Percentiles rank a stretch among this genome's conserved stretches.
Evolutionary conservation across 2,113 vertebrate species (phyloP).

Genomic region (Falcunculus frontatus): DNA sequence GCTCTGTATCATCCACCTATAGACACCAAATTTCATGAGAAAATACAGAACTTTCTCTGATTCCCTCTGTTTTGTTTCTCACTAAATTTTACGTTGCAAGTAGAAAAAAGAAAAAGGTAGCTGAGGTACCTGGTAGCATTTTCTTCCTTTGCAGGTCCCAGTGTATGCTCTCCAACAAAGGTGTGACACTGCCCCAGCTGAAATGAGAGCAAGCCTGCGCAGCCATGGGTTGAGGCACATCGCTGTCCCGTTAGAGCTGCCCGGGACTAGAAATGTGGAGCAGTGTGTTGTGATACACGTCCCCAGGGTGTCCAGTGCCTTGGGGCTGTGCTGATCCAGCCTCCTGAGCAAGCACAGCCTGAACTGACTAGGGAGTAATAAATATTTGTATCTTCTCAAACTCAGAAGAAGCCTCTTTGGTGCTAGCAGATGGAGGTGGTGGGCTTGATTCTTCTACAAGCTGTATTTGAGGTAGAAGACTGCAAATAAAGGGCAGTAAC

Average conservation of each 20-base stretch:
- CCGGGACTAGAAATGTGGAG: not conserved
- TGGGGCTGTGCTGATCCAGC: not conserved
- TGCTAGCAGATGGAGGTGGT: not conserved
- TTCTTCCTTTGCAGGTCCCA: not conserved
- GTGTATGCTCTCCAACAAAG: not conserved
- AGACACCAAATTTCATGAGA: not conserved
- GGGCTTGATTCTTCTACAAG: not conserved
- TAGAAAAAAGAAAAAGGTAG: not conserved
- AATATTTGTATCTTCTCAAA: not conserved
- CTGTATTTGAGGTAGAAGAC: not conserved
- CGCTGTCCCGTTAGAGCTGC: not conserved
- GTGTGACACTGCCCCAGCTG: not conserved
- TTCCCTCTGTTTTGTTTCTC: not conserved
- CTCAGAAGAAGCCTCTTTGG: not conserved
- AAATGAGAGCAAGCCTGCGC: not conserved
- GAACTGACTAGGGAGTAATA: not conserved
- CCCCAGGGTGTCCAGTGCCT: not conserved
- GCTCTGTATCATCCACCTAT: not conserved
- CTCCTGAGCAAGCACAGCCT: not conserved
- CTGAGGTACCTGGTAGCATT: not conserved
- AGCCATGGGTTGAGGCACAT: fast-evolving
- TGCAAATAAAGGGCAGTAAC: not conserved
- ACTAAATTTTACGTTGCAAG: not conserved
- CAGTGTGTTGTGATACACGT: not conserved
- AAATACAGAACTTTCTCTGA: not conserved